Percentiles rank a stretch among this genome's conserved stretches.
These are phyloP conservation scores for Chaetodon auriga DNA, from an alignment of 2,113 vertebrate genomes.

Conservation along the genomic window DNA sequence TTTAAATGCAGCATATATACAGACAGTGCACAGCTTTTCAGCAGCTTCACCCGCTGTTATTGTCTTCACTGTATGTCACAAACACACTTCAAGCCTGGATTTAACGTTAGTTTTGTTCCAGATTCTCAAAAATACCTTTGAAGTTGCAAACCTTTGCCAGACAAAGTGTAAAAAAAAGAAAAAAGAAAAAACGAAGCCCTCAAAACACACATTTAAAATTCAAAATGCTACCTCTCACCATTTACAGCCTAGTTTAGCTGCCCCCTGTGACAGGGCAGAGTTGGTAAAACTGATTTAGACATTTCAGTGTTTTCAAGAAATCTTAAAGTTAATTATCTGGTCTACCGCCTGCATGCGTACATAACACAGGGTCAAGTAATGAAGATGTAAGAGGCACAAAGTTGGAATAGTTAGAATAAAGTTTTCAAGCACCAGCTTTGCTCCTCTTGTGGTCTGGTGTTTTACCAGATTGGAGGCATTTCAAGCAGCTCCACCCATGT, in stretches of 20 bases:
- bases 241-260: background rate
- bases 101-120: no score
- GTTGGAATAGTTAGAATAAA: constrained; percentile 35
- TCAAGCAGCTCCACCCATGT: constrained; percentile 76
- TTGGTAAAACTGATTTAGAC: background rate
- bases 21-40: background rate
- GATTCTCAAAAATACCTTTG: background rate
- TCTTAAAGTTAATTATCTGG: background rate
- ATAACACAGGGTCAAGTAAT: background rate
- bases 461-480: constrained; percentile 69
- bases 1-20: background rate
- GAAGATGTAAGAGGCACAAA: constrained; percentile 11
- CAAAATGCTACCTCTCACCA: background rate
- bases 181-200: background rate
- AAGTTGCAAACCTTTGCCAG: background rate
- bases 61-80: no score
- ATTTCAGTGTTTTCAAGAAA: background rate
- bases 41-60: no score
- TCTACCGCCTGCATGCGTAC: background rate
- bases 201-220: background rate
- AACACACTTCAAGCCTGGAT: no score
- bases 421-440: constrained; percentile 42
- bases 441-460: constrained; percentile 57
- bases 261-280: background rate
- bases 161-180: background rate